phyloP scores from a whole-genome alignment of 2,797 vertebrate species.

The Cyprinodon diabolis region DNA sequence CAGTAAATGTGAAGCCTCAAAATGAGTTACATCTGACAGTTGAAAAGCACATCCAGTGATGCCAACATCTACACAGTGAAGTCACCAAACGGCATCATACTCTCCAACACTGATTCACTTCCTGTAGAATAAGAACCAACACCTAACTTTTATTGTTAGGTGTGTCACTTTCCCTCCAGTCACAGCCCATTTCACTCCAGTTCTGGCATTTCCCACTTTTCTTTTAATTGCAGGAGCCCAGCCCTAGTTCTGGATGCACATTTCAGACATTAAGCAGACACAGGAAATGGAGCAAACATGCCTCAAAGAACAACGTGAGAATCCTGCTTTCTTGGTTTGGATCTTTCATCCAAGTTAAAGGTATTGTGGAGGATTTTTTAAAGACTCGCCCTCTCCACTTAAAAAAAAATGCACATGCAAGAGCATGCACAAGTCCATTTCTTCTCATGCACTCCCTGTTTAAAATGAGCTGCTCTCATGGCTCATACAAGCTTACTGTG shows the following conservation, averaged over 20 bases:
- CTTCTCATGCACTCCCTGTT: too few relatives aligned
- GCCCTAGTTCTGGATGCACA: conserved; percentile 4
- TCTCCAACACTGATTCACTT: conserved; percentile 59
- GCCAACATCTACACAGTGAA: conserved; percentile 37
- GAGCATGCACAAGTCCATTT: too few relatives aligned
- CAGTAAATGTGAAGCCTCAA: conserved; percentile 17
- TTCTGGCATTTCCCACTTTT: conserved; percentile 33
- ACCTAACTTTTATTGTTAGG: conserved; percentile 50
- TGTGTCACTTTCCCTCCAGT: conserved; percentile 63
- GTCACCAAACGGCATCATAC: conserved; percentile 37
- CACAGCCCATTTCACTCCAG: conserved; percentile 30
- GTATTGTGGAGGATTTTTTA: too few relatives aligned
- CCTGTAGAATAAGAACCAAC: conserved; percentile 52
- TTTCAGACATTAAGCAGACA: conserved; percentile 35
- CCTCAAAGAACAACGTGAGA: conserved; percentile 32
- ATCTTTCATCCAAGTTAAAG: conserved; percentile 11
- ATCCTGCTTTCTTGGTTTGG: conserved; percentile 35
- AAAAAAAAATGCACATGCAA: too few relatives aligned
- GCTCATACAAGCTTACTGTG: too few relatives aligned
- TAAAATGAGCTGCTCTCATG: too few relatives aligned
- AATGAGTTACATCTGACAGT: conserved; percentile 13
- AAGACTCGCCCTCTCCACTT: too few relatives aligned
- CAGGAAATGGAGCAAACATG: conserved; percentile 43
- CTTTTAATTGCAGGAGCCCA: conserved; percentile 11
- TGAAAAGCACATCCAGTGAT: conserved; percentile 33